Conservation (phyloP, 2,888 invertebrate genomes). For the Megamerina dolium region DNA sequence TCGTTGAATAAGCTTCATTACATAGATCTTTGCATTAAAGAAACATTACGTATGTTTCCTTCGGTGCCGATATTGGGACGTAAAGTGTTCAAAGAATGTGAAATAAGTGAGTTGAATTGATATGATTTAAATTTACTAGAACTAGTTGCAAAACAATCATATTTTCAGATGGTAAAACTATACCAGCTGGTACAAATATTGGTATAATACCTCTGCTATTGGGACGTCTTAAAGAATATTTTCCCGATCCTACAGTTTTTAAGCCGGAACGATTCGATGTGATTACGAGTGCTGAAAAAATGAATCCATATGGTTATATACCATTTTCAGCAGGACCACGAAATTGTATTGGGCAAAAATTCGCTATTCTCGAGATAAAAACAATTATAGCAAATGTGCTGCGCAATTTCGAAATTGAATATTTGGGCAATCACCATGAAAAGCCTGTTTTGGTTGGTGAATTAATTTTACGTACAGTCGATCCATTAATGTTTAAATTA, state of each 20-base stretch:
- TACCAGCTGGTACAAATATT: slow-evolving; percentile 46
- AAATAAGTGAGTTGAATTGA: slow-evolving; percentile 38
- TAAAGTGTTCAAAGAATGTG: slow-evolving; percentile 39
- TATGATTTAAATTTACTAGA: neutral
- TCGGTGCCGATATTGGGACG: slow-evolving; percentile 46
- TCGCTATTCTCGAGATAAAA: slow-evolving; percentile 47
- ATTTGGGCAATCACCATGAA: slow-evolving; percentile 28
- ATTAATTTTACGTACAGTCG: slow-evolving; percentile 43
- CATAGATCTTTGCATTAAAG: slow-evolving; percentile 46
- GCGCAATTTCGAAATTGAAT: slow-evolving; percentile 39
- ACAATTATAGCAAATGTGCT: slow-evolving; percentile 41
- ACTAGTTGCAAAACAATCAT: neutral
- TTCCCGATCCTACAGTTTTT: slow-evolving; percentile 38
- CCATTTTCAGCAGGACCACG: slow-evolving; percentile 48
- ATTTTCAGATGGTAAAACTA: slow-evolving; percentile 40
- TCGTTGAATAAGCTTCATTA: slow-evolving; percentile 41
- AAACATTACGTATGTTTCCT: slow-evolving; percentile 44
- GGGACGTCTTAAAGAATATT: slow-evolving; percentile 38
- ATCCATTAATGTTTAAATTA: slow-evolving; percentile 42
- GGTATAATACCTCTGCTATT: slow-evolving; percentile 40
- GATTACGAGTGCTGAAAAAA: slow-evolving; percentile 35
- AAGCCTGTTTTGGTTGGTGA: slow-evolving; percentile 41
- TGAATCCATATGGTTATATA: slow-evolving; percentile 45
- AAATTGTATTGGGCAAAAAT: slow-evolving; percentile 49
- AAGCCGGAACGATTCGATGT: slow-evolving; percentile 47